Base-by-base conservation (phyloP, 2,797 vertebrate genomes). In the Rousettus madagascariensis region DNA sequence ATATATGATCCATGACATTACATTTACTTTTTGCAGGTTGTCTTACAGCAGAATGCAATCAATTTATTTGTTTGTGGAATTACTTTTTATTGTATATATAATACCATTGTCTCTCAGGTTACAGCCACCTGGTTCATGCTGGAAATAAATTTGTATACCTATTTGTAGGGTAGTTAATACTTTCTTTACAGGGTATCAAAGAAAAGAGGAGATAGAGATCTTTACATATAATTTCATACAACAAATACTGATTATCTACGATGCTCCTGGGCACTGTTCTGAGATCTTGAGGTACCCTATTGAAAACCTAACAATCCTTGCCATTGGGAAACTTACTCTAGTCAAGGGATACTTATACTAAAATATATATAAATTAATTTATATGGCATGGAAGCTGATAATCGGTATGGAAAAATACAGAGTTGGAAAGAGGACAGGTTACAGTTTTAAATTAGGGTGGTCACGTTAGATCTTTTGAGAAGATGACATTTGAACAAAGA, bases 331-430 rank as follows among this genome's bases (percentile, higher is more conserved):
- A 49, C 59, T 80, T 92, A 85, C 8, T 51, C 0, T 22, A 86
- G 53, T 69, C 3, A 38, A 79, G 51, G 36, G 53, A 82, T 51
- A 63, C 16, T 61, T 36, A 61, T 61, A 36, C 57, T 89, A 86
- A 94, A 92, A 80, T 66, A 38, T 65, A 95, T 74, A 79, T 78
- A 57, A 51, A 82, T 66, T 57, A 78, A 82, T 91, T 65, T 65
- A 30, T 43, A 24, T n/a, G 10, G 38, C n/a, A 4, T 68, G 22
- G 65, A 92, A 85, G 20, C 43, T 74, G 72, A 61, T 85, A 61
- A 41, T 94, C 57, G 49, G 36, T 90, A 53, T 51, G 10, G 26
- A 66, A 65, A 59, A 79, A 80, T 68, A 79, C 3, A 79, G 59
- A 79, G 33, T 59, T 33, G 46, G 49, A 51, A 68, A 84, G 49